These are phyloP conservation scores for Gymnocephalus cernua DNA, from an alignment of 2,113 vertebrate species.

Conservation along the genomic window DNA sequence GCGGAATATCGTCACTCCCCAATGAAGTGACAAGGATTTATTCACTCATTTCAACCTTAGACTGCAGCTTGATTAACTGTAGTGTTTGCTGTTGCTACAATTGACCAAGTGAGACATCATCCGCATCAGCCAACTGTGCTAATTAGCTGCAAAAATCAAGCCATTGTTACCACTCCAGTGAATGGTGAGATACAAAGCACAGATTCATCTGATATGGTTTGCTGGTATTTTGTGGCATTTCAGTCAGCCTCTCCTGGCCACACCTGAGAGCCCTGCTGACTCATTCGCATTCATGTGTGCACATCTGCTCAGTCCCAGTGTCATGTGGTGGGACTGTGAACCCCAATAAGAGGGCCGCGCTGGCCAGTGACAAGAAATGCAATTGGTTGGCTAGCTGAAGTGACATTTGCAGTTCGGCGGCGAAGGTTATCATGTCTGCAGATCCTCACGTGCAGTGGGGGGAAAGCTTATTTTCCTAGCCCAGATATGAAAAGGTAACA, in stretches of 20 bases:
- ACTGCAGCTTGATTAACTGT: constrained; percentile 26
- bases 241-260: constrained; percentile 34
- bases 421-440: constrained; percentile 73
- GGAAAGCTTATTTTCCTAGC: constrained; percentile 48
- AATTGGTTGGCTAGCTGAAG: constrained; percentile 54
- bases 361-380: constrained; percentile 25
- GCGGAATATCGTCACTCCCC: background rate
- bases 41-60: constrained; percentile 2
- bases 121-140: constrained; percentile 6
- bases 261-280: constrained; percentile 68
- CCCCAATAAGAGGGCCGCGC: constrained; percentile 54
- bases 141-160: constrained; percentile 41
- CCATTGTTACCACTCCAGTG: background rate
- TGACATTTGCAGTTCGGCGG: constrained; percentile 77
- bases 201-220: constrained; percentile 32
- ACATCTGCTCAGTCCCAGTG: constrained; percentile 60
- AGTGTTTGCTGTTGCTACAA: constrained; percentile 27
- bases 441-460: constrained; percentile 57
- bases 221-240: constrained; percentile 68
- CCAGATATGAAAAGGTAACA: constrained; percentile 78
- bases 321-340: constrained; percentile 43
- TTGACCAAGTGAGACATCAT: background rate
- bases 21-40: no score
- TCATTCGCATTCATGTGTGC: constrained; percentile 77
- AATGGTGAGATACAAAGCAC: background rate